These are phyloP conservation scores for Volucella inflata DNA, from an alignment of 2,888 invertebrate genomes.

Conservation along the genomic window DNA sequence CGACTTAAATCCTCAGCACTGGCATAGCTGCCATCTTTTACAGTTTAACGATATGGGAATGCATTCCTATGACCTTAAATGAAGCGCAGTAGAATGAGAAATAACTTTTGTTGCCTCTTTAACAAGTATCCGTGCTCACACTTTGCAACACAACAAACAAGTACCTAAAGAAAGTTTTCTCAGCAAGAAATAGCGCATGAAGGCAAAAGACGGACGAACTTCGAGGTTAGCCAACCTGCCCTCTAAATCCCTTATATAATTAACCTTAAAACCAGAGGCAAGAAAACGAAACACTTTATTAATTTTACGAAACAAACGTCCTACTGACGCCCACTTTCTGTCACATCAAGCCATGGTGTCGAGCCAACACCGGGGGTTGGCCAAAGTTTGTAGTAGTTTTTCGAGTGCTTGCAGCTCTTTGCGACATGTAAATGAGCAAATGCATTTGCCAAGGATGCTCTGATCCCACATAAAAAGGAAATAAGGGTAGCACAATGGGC, in stretches of 20 bases:
- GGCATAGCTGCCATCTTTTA: constrained; percentile 60
- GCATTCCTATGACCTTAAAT: constrained; percentile 57
- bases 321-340: constrained; percentile 70
- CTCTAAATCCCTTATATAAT: constrained; percentile 70
- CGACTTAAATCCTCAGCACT: constrained; percentile 10
- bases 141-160: constrained; percentile 14
- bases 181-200: constrained; percentile 51
- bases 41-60: constrained; percentile 65
- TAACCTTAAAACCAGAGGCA: constrained; percentile 70
- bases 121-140: background rate
- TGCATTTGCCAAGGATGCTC: constrained; percentile 14
- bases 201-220: constrained; percentile 62
- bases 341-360: constrained; percentile 66
- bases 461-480: constrained; percentile 30
- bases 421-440: constrained; percentile 48
- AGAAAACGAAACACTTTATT: constrained; percentile 74
- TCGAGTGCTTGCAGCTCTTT: constrained; percentile 9
- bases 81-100: constrained; percentile 34
- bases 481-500: constrained; percentile 39
- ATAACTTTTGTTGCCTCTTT: constrained; percentile 22
- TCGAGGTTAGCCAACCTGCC: constrained; percentile 69
- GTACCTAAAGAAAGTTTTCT: constrained; percentile 43
- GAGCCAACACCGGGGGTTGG: constrained; percentile 49
- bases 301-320: constrained; percentile 70
- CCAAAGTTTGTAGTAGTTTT: constrained; percentile 42